These are phyloP conservation scores for Hydrolagus affinis DNA, from an alignment of 2,113 vertebrate genomes.

Conservation along the genomic window DNA sequence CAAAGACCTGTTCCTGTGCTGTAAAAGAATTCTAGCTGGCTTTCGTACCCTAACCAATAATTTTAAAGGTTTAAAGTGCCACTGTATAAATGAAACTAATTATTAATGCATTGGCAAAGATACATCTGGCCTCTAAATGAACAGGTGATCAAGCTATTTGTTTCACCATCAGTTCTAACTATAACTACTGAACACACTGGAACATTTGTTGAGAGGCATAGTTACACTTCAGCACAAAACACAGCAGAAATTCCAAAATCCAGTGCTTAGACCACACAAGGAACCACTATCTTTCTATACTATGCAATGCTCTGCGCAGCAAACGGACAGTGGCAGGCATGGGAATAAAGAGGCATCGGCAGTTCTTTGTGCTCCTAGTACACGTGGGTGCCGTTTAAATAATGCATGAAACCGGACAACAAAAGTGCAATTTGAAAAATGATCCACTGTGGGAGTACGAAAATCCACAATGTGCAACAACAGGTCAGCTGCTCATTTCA, in stretches of 20 bases:
- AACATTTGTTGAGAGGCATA: not conserved
- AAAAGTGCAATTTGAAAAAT: slow-evolving; percentile 38
- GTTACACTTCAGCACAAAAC: not conserved
- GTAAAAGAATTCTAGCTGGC: not conserved
- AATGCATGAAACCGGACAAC: slow-evolving; percentile 39
- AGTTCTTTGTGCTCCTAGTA: slow-evolving; percentile 35
- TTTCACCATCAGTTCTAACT: not conserved
- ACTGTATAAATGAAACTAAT: not conserved
- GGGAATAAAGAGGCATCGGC: slow-evolving; percentile 30
- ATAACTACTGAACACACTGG: not conserved
- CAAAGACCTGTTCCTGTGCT: no score
- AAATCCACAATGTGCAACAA: slow-evolving; percentile 39
- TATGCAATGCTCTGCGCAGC: slow-evolving; percentile 33
- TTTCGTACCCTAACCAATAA: no score
- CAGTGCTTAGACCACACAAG: not conserved
- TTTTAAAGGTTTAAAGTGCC: not conserved
- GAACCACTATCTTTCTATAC: slow-evolving; percentile 41
- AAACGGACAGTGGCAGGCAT: slow-evolving; percentile 15
- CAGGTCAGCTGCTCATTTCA: not conserved
- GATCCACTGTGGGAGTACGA: slow-evolving; percentile 40
- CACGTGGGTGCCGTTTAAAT: slow-evolving; percentile 37
- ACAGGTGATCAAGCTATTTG: not conserved
- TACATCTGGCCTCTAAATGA: not conserved
- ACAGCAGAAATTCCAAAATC: not conserved
- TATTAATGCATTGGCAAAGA: not conserved